These are phyloP conservation scores for Pocillopora damicornis DNA, from an alignment of 64 coral and sea anemone genomes.

Conservation along the genomic window DNA sequence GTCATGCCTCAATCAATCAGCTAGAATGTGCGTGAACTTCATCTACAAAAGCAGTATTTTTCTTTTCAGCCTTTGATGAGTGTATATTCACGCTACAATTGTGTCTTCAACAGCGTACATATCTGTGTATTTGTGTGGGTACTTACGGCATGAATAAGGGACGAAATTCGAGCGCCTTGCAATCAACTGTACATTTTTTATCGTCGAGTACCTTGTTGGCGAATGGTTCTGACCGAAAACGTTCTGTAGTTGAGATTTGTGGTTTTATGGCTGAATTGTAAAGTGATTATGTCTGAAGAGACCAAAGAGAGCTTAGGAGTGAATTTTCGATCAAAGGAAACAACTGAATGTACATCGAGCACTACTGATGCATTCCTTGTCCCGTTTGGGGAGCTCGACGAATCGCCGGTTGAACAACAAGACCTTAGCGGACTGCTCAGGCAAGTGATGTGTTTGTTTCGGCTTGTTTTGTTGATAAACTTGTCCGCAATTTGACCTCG, in stretches of 20 bases:
- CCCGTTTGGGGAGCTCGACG: slow-evolving; percentile 16
- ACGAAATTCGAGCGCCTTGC: not conserved
- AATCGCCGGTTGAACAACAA: slow-evolving; percentile 4
- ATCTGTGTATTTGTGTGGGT: not conserved
- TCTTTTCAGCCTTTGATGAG: not conserved
- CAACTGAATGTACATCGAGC: not conserved
- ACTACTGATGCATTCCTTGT: slow-evolving; percentile 13
- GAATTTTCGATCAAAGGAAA: not conserved
- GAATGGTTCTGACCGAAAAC: slow-evolving; percentile 5
- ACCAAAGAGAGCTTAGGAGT: not conserved
- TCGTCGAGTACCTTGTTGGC: not conserved
- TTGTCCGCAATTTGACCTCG: not conserved
- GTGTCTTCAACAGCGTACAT: not conserved
- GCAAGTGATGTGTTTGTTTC: slow-evolving; percentile 14
- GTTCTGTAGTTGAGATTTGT: slow-evolving; percentile 19
- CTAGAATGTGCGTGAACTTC: not conserved
- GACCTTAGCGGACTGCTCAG: not conserved
- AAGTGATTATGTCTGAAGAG: slow-evolving; percentile 24
- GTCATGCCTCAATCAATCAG: not conserved
- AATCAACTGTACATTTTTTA: slow-evolving; percentile 25
- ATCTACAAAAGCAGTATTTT: slow-evolving; percentile 2
- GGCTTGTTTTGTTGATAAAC: not conserved
- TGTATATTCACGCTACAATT: not conserved
- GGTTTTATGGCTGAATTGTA: slow-evolving; percentile 33
- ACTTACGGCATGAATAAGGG: not conserved